Evolutionary conservation across 1,140 invertebrate genomes (phyloP).

Genomic region (Myzus persicae): DNA sequence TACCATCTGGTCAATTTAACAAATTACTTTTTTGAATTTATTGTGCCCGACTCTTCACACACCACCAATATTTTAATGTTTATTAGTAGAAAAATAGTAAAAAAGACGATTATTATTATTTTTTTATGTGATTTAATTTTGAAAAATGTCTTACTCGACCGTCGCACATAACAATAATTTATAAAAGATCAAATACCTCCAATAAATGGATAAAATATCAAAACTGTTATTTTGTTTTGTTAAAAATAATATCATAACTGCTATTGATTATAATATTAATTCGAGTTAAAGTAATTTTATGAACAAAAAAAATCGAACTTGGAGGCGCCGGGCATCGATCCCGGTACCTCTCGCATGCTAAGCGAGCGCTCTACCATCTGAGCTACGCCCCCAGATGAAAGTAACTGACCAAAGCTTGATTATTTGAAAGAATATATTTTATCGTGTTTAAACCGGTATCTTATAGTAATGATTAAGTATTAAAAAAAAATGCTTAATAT

Average conservation of each 20-base stretch:
- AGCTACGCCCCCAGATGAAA: constrained; percentile 74
- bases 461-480: no score
- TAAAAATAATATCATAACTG: no score
- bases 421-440: neutral
- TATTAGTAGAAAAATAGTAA: no score
- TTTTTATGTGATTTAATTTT: neutral
- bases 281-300: neutral
- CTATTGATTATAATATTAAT: no score
- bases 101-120: neutral
- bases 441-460: neutral
- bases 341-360: constrained; percentile 86
- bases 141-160: neutral
- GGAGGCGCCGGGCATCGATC: constrained; percentile 83
- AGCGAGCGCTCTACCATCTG: constrained; percentile 87
- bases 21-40: no score
- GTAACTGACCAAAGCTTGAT: neutral
- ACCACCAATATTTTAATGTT: no score
- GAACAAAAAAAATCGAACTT: constrained; percentile 62
- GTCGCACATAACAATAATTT: no score
- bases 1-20: no score
- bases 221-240: no score
- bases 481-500: no score
- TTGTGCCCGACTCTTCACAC: no score
- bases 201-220: neutral
- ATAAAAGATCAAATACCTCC: no score